phyloP scores from a whole-genome alignment of 2,113 vertebrate species.

The Gnathochromis pfefferi region DNA sequence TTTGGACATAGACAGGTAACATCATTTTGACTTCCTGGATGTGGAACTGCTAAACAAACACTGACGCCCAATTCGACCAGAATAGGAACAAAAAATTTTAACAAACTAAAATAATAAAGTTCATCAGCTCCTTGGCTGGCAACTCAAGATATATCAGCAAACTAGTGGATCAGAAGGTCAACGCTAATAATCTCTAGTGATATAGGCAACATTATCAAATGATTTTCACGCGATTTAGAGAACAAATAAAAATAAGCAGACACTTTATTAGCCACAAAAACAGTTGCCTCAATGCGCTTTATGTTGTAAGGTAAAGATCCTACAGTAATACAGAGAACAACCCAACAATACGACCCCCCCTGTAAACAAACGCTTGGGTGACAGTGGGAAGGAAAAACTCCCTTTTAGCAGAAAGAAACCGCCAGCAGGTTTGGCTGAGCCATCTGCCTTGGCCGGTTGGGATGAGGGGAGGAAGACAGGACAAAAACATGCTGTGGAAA shows the following conservation, averaged over 20 bases:
- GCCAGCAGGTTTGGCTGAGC: not conserved
- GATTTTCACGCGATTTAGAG: not conserved
- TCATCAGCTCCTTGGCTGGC: not conserved
- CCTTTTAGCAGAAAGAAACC: not conserved
- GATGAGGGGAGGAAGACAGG: not conserved
- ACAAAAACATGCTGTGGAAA: not conserved
- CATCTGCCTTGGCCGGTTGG: not conserved
- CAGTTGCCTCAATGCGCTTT: not conserved
- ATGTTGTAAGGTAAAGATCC: not conserved
- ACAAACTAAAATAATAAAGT: not conserved
- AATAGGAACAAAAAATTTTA: accelerated
- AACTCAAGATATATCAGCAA: not conserved
- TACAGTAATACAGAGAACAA: not conserved
- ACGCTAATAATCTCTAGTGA: not conserved
- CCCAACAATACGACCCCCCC: not conserved
- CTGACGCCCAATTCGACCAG: not conserved
- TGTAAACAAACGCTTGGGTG: not conserved
- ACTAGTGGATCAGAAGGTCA: not conserved
- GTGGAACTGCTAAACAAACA: not conserved
- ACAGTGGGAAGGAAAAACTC: not conserved
- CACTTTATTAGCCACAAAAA: not conserved
- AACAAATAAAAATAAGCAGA: not conserved
- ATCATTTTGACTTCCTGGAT: not conserved
- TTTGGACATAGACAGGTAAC: not conserved
- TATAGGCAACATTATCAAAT: not conserved